Percentiles rank a stretch among this genome's conserved stretches.
These are phyloP conservation scores for Catagonus wagneri DNA, from an alignment of 2,113 vertebrate species.

Conservation along the genomic window DNA sequence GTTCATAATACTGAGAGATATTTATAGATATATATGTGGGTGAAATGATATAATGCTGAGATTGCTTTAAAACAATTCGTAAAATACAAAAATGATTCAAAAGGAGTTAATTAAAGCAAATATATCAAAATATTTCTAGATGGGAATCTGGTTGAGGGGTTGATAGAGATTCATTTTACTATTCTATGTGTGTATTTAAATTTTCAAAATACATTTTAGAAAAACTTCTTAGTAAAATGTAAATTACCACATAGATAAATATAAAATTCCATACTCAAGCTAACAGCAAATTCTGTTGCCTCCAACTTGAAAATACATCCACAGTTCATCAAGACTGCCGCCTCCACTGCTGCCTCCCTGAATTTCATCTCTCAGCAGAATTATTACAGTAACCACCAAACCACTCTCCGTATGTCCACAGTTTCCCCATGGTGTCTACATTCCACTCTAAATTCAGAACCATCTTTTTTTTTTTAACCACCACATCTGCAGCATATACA, in stretches of 20 bases:
- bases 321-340: not conserved
- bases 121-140: not conserved
- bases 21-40: not conserved
- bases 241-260: not conserved
- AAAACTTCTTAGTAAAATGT: not conserved
- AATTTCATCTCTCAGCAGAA: not conserved
- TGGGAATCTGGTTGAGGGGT: not conserved
- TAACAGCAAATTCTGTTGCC: not conserved
- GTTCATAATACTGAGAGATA: not conserved
- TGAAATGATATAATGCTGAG: not conserved
- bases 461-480: not conserved
- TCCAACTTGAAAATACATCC: not conserved
- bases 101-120: not conserved
- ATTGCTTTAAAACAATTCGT: constrained; percentile 39
- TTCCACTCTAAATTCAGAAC: not conserved
- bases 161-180: not conserved
- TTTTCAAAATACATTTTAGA: constrained; percentile 19
- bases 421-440: not conserved
- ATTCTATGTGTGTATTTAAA: not conserved
- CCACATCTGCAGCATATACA: no score
- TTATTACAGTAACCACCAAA: not conserved
- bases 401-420: no score
- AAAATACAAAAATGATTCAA: not conserved
- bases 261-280: not conserved
- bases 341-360: not conserved